Evolutionary conservation across 2,113 vertebrate genomes (phyloP).

Genomic region (Ibidorhyncha struthersii): DNA sequence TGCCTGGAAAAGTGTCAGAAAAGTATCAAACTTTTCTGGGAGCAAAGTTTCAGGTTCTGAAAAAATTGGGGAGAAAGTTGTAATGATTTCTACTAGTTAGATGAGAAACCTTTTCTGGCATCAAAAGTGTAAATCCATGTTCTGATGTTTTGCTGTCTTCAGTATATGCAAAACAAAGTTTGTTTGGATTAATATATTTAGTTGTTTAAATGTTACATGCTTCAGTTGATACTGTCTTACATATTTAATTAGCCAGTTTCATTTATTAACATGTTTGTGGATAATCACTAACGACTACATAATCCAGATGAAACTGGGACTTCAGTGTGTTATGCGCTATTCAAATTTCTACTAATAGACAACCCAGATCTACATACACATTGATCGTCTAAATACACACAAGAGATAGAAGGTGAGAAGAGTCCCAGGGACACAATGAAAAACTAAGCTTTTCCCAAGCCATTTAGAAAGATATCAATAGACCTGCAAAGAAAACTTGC

Average conservation of each 20-base stretch:
- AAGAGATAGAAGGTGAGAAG: neutral
- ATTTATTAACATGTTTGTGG: neutral
- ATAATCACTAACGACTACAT: neutral
- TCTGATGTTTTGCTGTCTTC: neutral
- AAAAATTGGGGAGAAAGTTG: neutral
- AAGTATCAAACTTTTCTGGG: neutral
- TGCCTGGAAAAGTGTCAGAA: neutral
- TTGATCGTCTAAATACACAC: neutral
- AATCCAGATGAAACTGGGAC: neutral
- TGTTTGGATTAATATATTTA: neutral
- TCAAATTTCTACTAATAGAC: neutral
- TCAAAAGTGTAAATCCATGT: neutral
- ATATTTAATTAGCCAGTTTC: neutral
- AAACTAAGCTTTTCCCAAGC: neutral
- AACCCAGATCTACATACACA: no score
- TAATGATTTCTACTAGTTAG: neutral
- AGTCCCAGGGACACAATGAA: neutral
- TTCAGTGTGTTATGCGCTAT: neutral
- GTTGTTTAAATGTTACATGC: neutral
- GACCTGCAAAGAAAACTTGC: neutral
- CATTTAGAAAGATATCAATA: neutral
- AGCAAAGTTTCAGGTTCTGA: neutral
- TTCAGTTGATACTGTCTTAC: neutral
- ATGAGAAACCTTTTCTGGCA: neutral
- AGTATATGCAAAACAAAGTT: neutral